A percentile compares a stretch with the other conserved stretches of the same genome.
These are phyloP conservation scores for Camponotus pennsylvanicus DNA, from an alignment of 1,140 invertebrate species.

Conservation along the genomic window DNA sequence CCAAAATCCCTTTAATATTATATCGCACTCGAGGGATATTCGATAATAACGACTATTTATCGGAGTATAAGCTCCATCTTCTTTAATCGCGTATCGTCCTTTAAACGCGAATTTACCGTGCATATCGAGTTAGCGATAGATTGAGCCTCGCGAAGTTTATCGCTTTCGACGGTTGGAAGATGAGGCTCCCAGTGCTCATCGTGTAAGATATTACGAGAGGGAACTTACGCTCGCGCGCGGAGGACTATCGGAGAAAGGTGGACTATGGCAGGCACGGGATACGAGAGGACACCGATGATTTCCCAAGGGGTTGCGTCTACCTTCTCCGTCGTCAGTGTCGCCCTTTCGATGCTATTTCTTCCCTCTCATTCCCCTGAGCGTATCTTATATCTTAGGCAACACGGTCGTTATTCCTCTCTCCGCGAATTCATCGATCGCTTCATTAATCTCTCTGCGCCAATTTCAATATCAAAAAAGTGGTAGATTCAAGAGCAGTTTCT, in stretches of 20 bases:
- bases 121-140: constrained; percentile 45
- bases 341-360: constrained; percentile 65
- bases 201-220: constrained; percentile 58
- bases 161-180: constrained; percentile 62
- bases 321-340: constrained; percentile 69
- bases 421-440: constrained; percentile 42
- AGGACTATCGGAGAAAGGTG: constrained; percentile 39
- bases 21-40: neutral
- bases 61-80: neutral
- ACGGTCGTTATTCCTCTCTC: constrained; percentile 72
- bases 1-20: neutral
- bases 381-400: constrained; percentile 70
- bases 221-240: constrained; percentile 11
- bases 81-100: neutral
- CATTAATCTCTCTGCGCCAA: constrained; percentile 62
- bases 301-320: constrained; percentile 80
- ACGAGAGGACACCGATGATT: constrained; percentile 83
- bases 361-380: constrained; percentile 48
- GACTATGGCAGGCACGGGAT: constrained; percentile 64
- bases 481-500: neutral
- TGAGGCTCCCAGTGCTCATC: constrained; percentile 36
- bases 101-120: constrained; percentile 9
- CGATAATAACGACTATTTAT: neutral
- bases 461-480: constrained; percentile 59
- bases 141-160: constrained; percentile 61